phyloP scores from a whole-genome alignment of 2,797 vertebrate species.

The Euphonia xanthogaster region DNA sequence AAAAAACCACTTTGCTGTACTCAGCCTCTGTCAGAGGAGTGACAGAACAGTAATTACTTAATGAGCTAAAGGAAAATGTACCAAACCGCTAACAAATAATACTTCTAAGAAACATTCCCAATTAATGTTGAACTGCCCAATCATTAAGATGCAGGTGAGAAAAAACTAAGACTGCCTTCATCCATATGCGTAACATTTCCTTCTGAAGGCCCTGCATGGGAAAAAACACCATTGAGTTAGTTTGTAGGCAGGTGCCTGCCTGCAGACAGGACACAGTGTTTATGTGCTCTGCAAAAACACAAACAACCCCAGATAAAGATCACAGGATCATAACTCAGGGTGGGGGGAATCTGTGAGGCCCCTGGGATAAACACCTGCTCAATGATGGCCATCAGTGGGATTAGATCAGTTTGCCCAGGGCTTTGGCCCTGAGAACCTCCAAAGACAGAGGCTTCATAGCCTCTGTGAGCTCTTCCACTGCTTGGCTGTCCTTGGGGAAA shows the following conservation, averaged over 20 bases:
- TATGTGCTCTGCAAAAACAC: not conserved
- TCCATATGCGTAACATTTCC: not conserved
- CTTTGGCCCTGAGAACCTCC: not conserved
- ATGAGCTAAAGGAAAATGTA: not conserved
- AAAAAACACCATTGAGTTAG: not conserved
- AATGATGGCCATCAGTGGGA: not conserved
- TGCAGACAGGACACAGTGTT: not conserved
- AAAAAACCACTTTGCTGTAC: not conserved
- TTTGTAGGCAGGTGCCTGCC: not conserved
- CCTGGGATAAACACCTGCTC: not conserved
- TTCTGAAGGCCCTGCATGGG: not conserved
- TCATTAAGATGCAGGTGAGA: not conserved
- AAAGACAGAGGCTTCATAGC: not conserved
- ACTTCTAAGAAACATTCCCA: not conserved
- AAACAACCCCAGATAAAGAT: not conserved
- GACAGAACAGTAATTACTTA: not conserved
- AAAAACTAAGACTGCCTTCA: not conserved
- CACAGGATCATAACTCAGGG: not conserved
- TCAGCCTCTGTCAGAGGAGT: not conserved
- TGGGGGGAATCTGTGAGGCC: not conserved
- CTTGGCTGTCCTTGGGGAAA: not conserved
- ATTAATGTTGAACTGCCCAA: not conserved
- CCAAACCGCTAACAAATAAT: not conserved
- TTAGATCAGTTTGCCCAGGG: not conserved
- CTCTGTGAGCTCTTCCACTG: not conserved